Conservation (phyloP, 1,140 invertebrate genomes). For the Zaprionus taronus region DNA sequence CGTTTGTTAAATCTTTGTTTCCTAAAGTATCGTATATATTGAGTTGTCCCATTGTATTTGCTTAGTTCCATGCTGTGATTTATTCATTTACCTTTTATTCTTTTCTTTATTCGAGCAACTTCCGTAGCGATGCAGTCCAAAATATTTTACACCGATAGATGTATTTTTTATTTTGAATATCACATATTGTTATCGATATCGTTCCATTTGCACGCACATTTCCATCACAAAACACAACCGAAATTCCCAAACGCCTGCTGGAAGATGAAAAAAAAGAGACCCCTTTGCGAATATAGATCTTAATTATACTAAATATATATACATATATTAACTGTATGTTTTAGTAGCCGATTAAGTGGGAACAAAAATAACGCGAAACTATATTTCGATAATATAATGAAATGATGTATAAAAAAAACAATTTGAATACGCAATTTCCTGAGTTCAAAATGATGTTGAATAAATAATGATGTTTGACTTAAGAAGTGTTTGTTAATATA, state of each 20-base stretch:
- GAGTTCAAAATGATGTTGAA: constrained; percentile 29
- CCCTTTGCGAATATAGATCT: not conserved
- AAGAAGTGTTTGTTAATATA: constrained; percentile 42
- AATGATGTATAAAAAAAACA: constrained; percentile 41
- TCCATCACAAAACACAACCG: constrained; percentile 20
- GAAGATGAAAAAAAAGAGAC: not conserved
- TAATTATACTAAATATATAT: constrained; percentile 1
- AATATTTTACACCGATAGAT: constrained; percentile 40
- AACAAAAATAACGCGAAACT: not conserved
- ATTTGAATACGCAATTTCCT: constrained; percentile 29
- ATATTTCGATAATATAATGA: constrained; percentile 14
- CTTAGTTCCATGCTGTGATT: constrained; percentile 46
- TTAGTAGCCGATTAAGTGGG: constrained; percentile 3
- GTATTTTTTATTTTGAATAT: constrained; percentile 25
- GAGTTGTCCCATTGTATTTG: constrained; percentile 15
- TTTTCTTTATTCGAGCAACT: constrained; percentile 17
- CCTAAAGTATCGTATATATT: constrained; percentile 9
- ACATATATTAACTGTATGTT: constrained; percentile 1
- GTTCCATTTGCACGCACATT: constrained; percentile 51
- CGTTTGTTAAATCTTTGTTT: constrained; percentile 5
- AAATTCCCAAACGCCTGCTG: constrained; percentile 11
- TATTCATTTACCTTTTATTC: constrained; percentile 24
- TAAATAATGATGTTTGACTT: constrained; percentile 44
- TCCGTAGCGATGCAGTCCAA: constrained; percentile 31
- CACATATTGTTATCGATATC: constrained; percentile 46